Conservation (phyloP, 1,140 invertebrate genomes). For the Zaprionus kolodkinae region DNA sequence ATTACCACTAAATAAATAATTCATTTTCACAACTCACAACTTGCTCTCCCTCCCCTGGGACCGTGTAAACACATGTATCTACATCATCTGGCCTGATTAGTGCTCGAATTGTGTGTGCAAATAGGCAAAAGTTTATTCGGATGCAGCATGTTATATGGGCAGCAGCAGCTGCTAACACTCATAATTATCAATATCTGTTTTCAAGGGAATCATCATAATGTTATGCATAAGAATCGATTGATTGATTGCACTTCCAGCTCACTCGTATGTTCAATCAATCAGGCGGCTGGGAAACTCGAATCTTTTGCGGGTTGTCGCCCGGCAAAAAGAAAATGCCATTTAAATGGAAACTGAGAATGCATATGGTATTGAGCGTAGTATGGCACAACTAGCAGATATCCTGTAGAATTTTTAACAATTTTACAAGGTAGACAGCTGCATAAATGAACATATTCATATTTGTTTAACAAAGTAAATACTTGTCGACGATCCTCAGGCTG, state of each 20-base stretch:
- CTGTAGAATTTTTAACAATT: background rate
- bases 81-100: conserved; percentile 60
- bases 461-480: background rate
- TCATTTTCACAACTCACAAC: conserved; percentile 43
- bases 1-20: conserved; percentile 68
- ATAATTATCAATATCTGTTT: conserved; percentile 10
- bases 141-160: background rate
- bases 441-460: background rate
- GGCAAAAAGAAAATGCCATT: background rate
- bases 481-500: background rate
- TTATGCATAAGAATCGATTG: conserved; percentile 45
- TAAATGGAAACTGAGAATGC: background rate
- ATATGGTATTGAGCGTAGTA: background rate
- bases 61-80: conserved; percentile 55
- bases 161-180: background rate
- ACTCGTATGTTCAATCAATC: conserved; percentile 52
- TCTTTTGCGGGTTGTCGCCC: background rate
- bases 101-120: conserved; percentile 52
- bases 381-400: background rate
- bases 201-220: conserved; percentile 18
- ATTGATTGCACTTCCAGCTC: conserved; percentile 46
- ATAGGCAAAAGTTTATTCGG: conserved; percentile 27
- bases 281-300: conserved; percentile 6
- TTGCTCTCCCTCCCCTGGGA: background rate
- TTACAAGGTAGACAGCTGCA: background rate